These are phyloP conservation scores for Orius laevigatus DNA, from an alignment of 1,140 invertebrate species.

Conservation along the genomic window DNA sequence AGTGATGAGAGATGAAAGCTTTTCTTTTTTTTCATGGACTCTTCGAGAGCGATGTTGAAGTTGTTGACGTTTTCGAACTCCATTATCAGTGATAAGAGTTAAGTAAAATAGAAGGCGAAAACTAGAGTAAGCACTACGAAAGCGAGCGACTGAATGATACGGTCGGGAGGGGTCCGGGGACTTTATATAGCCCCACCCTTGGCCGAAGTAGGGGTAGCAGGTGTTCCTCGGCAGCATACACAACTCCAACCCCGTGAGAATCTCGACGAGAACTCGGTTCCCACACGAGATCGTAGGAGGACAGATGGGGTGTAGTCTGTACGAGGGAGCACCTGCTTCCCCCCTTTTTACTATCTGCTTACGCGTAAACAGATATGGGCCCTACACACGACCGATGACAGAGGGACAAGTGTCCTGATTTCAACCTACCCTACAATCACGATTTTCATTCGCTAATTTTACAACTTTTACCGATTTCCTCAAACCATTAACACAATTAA, in stretches of 20 bases:
- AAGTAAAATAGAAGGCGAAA: not conserved
- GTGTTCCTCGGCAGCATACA: slow-evolving; percentile 1
- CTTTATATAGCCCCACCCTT: slow-evolving; percentile 2
- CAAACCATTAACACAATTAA: too few species aligned
- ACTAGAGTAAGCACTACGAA: not conserved
- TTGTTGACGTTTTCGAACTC: slow-evolving; percentile 16
- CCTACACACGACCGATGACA: too few species aligned
- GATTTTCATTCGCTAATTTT: too few species aligned
- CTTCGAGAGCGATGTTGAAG: slow-evolving; percentile 15
- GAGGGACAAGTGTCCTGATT: too few species aligned
- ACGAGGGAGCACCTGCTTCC: slow-evolving; percentile 4
- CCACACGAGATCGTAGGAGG: slow-evolving; percentile 3
- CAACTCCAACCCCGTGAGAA: slow-evolving; percentile 3
- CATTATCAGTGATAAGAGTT: slow-evolving; percentile 4
- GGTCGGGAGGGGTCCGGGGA: not conserved
- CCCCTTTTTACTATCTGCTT: not conserved
- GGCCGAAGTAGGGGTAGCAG: slow-evolving; percentile 4
- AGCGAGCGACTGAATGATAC: slow-evolving; percentile 3
- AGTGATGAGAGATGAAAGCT: slow-evolving; percentile 3
- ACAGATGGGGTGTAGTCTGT: slow-evolving; percentile 6
- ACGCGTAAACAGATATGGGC: too few species aligned
- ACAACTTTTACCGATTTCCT: too few species aligned
- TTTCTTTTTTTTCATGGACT: slow-evolving; percentile 6
- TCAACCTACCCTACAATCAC: too few species aligned
- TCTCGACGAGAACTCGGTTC: slow-evolving; percentile 9